Evolutionary conservation across 2,797 vertebrate species (phyloP).

Genomic region (Cottoperca gobio): DNA sequence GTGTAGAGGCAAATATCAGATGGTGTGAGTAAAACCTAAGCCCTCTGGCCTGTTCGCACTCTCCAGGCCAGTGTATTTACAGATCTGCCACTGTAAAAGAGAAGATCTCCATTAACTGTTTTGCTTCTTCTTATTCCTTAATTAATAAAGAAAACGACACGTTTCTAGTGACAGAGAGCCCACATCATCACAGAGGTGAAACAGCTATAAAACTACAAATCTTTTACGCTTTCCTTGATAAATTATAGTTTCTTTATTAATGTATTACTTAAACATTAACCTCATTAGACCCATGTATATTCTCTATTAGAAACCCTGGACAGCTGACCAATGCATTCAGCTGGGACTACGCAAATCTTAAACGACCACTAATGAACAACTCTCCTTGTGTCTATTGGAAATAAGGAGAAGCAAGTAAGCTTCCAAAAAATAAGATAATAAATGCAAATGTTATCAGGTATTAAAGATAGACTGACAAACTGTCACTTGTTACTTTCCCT

Average conservation of each 20-base stretch:
- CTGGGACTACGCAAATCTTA: background rate
- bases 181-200: background rate
- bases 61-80: conserved; percentile 53
- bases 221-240: background rate
- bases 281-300: background rate
- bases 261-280: background rate
- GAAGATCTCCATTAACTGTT: conserved; percentile 5
- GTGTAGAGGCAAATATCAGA: conserved; percentile 49
- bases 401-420: background rate
- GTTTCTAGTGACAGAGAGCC: background rate
- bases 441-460: background rate
- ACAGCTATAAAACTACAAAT: background rate
- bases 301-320: conserved; percentile 1
- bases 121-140: conserved; percentile 9
- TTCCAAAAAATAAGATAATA: background rate
- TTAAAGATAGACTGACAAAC: conserved; percentile 2
- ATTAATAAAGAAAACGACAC: background rate
- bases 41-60: conserved; percentile 65
- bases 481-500: conserved; percentile 36
- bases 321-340: background rate
- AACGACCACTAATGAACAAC: background rate
- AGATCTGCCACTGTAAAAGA: conserved; percentile 32
- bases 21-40: conserved; percentile 55
- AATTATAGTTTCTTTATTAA: background rate
- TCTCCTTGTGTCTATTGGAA: background rate